These are phyloP conservation scores for Marisa cornuarietis DNA, from an alignment of 1,140 invertebrate genomes.

Conservation along the genomic window DNA sequence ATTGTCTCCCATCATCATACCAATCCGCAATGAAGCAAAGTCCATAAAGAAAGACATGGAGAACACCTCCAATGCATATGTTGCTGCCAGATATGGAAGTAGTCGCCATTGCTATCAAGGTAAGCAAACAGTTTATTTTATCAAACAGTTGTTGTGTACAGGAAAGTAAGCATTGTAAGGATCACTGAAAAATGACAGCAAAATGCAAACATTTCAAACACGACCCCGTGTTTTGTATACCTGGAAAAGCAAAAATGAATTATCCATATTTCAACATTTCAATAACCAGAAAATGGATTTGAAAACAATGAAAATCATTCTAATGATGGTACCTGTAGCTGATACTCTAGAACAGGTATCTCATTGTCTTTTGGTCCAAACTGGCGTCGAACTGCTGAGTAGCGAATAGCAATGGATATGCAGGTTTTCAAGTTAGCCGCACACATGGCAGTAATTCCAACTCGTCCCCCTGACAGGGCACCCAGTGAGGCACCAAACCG, in stretches of 20 bases:
- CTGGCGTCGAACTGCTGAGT: constrained; percentile 88
- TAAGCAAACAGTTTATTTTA: constrained; percentile 6
- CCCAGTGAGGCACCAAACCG: constrained; percentile 73
- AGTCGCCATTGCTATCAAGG: constrained; percentile 84
- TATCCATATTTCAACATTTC: no score
- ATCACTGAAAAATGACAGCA: neutral
- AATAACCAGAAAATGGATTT: no score
- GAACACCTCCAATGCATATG: constrained; percentile 81
- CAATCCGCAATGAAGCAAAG: constrained; percentile 70
- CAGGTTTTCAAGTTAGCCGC: constrained; percentile 76
- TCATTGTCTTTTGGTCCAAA: constrained; percentile 79
- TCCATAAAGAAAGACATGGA: constrained; percentile 71
- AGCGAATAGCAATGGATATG: constrained; percentile 86
- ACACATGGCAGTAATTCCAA: constrained; percentile 76
- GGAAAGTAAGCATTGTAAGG: neutral
- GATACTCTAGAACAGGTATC: constrained; percentile 89
- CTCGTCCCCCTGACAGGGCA: constrained; percentile 84
- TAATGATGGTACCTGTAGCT: constrained; percentile 72
- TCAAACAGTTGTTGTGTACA: neutral
- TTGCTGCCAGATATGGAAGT: constrained; percentile 86
- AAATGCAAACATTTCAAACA: neutral
- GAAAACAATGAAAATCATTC: no score
- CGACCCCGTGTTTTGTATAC: neutral
- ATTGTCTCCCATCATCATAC: constrained; percentile 65
- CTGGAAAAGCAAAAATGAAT: neutral